phyloP scores from a whole-genome alignment of 2,113 vertebrate species.

The Neodontobutis hainanensis region DNA sequence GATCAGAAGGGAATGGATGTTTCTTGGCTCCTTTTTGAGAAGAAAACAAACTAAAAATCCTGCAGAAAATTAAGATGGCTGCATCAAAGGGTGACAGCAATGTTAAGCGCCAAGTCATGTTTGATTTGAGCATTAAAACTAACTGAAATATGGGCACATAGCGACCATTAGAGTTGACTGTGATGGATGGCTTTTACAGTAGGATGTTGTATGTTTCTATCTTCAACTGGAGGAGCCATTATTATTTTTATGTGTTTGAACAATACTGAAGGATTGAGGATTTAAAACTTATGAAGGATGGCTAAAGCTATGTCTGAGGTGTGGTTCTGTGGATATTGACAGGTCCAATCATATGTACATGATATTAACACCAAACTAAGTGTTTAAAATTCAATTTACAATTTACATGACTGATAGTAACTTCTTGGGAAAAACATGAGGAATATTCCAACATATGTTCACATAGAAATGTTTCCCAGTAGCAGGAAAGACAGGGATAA shows the following conservation, averaged over 20 bases:
- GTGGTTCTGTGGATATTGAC: not conserved
- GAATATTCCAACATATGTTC: constrained; percentile 4
- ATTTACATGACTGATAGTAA: not conserved
- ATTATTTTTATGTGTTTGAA: not conserved
- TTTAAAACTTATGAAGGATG: not conserved
- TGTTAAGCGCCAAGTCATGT: not conserved
- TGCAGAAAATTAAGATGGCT: constrained; percentile 1
- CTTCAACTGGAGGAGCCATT: not conserved
- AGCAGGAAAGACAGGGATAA: not conserved
- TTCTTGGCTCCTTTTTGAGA: constrained; percentile 29
- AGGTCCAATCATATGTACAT: not conserved
- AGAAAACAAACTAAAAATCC: constrained; percentile 1
- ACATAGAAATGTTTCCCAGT: not conserved
- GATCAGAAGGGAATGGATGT: constrained; percentile 29
- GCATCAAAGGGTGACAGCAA: no score
- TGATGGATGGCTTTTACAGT: not conserved
- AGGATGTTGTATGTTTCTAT: not conserved
- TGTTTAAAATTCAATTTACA: constrained; percentile 7
- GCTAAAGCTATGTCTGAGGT: not conserved
- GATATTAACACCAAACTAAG: not conserved
- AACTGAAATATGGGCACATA: no score
- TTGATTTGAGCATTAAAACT: no score
- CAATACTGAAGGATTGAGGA: not conserved
- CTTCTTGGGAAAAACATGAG: not conserved
- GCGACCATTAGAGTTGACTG: not conserved